Evolutionary conservation across 2,888 invertebrate species (phyloP), one percentile per base, ranked within the genome.

Genomic region (Pocota personata): DNA sequence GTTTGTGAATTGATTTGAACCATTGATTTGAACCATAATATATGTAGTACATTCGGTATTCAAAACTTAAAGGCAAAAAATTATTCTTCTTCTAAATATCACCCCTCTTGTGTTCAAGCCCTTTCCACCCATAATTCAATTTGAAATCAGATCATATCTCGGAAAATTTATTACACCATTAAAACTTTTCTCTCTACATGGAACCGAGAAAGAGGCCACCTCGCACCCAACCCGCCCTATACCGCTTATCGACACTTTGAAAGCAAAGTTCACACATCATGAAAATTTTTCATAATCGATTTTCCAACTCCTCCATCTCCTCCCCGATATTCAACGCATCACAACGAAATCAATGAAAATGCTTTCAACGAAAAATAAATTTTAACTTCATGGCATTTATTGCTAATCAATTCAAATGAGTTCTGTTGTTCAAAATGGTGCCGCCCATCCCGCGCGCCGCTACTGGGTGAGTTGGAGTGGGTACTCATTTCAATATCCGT

Each of bases 391-490:
- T 80, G 75, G 80, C 84, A 84, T 80, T 84, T 84, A 84, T 84
- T 80, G 80, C 69, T 84, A 84, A 84, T 84, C 84, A 84, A 84
- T 84, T 84, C 80, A 80, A 80, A 84, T 84, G 84, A 84, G 75
- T 66, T 64, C 75, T 80, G 84, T 80, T 80, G 75, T 75, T 84
- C 46, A 64, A 55, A 64, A n/a, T 46, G 46, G 52, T 24, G 4
- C 24, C 24, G 2, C 24, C 12, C 35, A 1, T 8, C 32, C 24
- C 24, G 2, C 24, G 12, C 35, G 10, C 32, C 32, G 32, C 32
- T 7, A 8, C 2, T 1, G 37, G 37, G 7, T 32, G 32, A 12
- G 14, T 37, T n/a, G 24, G 30, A n/a, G 19, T 50, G 66, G 52
- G 40, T 46, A 32, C 75, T 71, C 84, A 80, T 84, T 84, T 84